Evolutionary conservation across 2,113 vertebrate species (phyloP).

Genomic region (Hippolais icterina): DNA sequence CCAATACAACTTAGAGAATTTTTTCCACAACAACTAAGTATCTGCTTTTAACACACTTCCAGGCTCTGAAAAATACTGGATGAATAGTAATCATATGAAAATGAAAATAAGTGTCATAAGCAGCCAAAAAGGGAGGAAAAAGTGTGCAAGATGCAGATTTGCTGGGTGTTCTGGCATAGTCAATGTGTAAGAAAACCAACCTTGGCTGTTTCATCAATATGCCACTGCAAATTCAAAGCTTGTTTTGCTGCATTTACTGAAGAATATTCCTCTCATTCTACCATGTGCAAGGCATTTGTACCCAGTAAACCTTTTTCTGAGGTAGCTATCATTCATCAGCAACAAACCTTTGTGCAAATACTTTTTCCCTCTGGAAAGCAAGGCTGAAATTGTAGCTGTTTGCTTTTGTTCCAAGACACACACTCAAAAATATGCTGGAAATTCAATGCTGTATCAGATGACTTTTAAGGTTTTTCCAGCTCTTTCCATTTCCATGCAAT

Average conservation of each 20-base stretch:
- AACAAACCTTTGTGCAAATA: background rate
- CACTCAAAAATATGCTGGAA: background rate
- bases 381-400: background rate
- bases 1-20: background rate
- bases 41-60: background rate
- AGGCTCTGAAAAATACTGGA: background rate
- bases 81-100: background rate
- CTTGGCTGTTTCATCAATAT: background rate
- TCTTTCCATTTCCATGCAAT: background rate
- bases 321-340: background rate
- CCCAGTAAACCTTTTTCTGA: background rate
- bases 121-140: background rate
- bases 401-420: background rate
- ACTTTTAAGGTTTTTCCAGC: conserved; percentile 1
- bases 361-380: background rate
- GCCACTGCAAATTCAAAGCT: background rate
- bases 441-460: background rate
- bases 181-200: background rate
- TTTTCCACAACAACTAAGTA: background rate
- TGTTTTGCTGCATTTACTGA: background rate
- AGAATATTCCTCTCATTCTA: background rate
- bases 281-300: background rate
- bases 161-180: rapidly evolving
- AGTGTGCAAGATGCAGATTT: background rate
- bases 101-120: background rate